Percentiles rank a stretch among this genome's conserved stretches.
Evolutionary conservation across 2,888 invertebrate genomes (phyloP).

Genomic region (Cristatella mucedo): DNA sequence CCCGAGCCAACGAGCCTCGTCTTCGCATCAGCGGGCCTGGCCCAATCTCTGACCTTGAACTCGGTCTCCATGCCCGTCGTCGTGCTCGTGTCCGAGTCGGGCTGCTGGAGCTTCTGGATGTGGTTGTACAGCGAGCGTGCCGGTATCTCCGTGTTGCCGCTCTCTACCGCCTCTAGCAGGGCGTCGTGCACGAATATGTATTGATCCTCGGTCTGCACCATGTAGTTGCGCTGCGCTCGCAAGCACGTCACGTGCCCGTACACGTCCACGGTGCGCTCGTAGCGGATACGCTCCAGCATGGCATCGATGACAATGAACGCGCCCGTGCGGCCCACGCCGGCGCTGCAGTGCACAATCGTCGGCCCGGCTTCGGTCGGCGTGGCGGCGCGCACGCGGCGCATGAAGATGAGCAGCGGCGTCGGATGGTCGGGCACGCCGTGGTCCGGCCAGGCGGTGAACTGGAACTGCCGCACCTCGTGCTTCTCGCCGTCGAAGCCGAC

Average conservation of each 20-base stretch:
- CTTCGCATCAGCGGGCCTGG: too few species aligned
- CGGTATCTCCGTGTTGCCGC: conserved; percentile 88
- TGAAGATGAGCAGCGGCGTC: conserved; percentile 90
- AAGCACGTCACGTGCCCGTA: conserved; percentile 97
- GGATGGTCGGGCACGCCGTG: conserved; percentile 97
- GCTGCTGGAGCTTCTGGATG: conserved; percentile 80
- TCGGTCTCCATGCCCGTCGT: conserved; percentile 37
- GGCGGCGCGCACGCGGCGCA: conserved; percentile 62
- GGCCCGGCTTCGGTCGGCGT: conserved; percentile 79
- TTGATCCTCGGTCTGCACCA: conserved; percentile 93
- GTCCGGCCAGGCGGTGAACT: conserved; percentile 99
- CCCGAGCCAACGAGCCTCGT: too few species aligned
- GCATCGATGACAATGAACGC: conserved; percentile 98
- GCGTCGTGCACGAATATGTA: conserved; percentile 99
- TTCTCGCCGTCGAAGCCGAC: too few species aligned
- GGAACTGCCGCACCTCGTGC: conserved; percentile 86
- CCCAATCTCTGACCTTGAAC: conserved; percentile 28
- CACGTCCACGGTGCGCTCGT: conserved; percentile 94
- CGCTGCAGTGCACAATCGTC: conserved; percentile 75
- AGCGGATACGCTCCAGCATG: conserved; percentile 88
- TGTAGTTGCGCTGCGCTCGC: conserved; percentile 93
- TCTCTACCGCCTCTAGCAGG: conserved; percentile 82
- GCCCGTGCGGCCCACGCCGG: conserved; percentile 78
- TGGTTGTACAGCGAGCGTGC: conserved; percentile 84
- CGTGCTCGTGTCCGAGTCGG: conserved; percentile 37